Evolutionary conservation across 2,797 vertebrate genomes (phyloP).

Genomic region (Glossophaga mutica): DNA sequence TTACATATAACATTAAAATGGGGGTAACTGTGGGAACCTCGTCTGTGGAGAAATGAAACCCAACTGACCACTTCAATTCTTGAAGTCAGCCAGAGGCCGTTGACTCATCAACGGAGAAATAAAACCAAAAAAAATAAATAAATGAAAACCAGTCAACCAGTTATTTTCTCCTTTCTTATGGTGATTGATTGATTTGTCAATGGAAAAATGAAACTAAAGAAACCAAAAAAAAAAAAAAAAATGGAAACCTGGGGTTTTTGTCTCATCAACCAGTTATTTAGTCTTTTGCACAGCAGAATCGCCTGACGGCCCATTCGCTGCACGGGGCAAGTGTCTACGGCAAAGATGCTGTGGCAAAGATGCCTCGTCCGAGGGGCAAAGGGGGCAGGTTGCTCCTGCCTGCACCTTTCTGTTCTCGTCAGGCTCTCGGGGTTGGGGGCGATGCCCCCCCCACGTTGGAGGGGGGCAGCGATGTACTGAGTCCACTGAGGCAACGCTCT

Average conservation of each 20-base stretch:
- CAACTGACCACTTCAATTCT: background rate
- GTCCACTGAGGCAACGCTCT: background rate
- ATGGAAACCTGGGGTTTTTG: background rate
- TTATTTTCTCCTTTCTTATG: background rate
- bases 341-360: background rate
- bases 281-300: background rate
- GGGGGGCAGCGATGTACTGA: background rate
- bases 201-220: background rate
- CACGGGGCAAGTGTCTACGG: accelerated
- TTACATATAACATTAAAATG: background rate
- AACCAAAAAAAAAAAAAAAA: background rate
- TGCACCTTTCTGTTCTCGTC: background rate
- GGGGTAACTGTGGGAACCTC: background rate
- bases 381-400: background rate
- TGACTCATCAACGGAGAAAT: background rate
- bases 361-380: background rate
- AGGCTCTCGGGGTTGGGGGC: background rate
- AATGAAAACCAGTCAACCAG: background rate
- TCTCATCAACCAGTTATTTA: background rate
- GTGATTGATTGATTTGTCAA: background rate
- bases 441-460: accelerated
- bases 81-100: background rate
- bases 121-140: background rate
- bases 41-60: background rate
- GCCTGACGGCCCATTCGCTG: background rate